Conservation (phyloP, 2,113 vertebrate species). For the Cynoglossus semilaevis region DNA sequence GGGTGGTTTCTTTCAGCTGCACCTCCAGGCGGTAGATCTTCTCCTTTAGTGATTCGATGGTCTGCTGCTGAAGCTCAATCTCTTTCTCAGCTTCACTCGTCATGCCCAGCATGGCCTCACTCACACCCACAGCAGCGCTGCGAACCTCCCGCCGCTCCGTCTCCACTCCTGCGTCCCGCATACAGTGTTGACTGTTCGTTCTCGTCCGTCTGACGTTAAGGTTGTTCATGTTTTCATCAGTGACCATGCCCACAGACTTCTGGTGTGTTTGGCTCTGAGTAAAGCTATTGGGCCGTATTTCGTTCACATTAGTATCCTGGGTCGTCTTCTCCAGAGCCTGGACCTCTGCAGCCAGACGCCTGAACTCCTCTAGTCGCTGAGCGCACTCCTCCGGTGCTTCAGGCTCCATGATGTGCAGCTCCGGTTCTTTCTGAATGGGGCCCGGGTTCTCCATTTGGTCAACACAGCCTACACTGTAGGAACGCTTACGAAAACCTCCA, state of each 20-base stretch:
- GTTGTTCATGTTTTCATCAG: conserved; percentile 84
- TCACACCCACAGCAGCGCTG: conserved; percentile 80
- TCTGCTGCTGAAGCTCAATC: conserved; percentile 93
- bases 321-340: conserved; percentile 90
- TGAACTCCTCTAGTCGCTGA: conserved; percentile 87
- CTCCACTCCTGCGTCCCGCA: conserved; percentile 75
- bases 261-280: conserved; percentile 51
- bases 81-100: conserved; percentile 85
- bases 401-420: conserved; percentile 87
- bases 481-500: conserved; percentile 84
- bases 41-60: conserved; percentile 90
- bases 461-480: conserved; percentile 90
- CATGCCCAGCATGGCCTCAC: conserved; percentile 89
- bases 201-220: conserved; percentile 67
- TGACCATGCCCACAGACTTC: conserved; percentile 82
- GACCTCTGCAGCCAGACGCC: conserved; percentile 90
- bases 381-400: conserved; percentile 81
- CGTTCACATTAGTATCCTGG: conserved; percentile 72
- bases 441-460: conserved; percentile 84
- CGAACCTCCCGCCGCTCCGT: conserved; percentile 72
- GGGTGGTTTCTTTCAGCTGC: conserved; percentile 89
- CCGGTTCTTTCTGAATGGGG: conserved; percentile 75
- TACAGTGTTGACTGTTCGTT: conserved; percentile 5
- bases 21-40: conserved; percentile 93
- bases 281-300: conserved; percentile 35